Evolutionary conservation across 2,888 invertebrate species (phyloP), one percentile per base, ranked within the genome.

Genomic region (Erebia palarica): DNA sequence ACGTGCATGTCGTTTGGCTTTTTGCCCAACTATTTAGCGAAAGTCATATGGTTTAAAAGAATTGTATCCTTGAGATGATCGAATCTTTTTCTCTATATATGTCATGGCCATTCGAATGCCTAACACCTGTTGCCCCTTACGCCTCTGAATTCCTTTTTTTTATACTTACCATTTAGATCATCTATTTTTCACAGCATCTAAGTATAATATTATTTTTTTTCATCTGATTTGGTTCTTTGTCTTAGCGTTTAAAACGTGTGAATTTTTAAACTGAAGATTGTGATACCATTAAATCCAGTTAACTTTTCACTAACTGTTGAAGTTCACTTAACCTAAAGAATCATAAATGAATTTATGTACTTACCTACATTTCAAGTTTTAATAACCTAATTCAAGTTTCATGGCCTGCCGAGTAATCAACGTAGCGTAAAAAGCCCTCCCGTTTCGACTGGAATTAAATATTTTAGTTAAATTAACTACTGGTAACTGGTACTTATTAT

Each of bases 81-180:
- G 74, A 78, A 77, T 81, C 77, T 73, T 77, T 67, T 71, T 73
- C 70, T 69, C 73, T 79, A 87, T 85, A 61, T 81, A 85, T 89
- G 91, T 88, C 91, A 90, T 73, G 90, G 90, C 77, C 87, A 79
- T 74, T 73, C 78, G 79, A 81, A 75, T 78, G 84, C 82, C 78
- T 77, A 75, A 81, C 81, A 82, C 86, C 86, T 85, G 87, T 81
- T 84, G 81, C 84, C 82, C 84, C 83, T 80, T 86, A 81, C 84
- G 85, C 85, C 84, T 64, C 70, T 71, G 83, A 84, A 81, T 80
- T 44, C 16, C 63, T 27, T 47, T 8, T 27, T 51, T 21, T 49
- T 36, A 7, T 53, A 18, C 11, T 44, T 59, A 27, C 47, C 18
- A 55, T 63, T 65, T 66, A 51, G 47, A 59, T 63, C 18, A 21